A percentile compares a stretch with the other conserved stretches of the same genome.
Conservation (phyloP, 2,888 invertebrate genomes). For the Ommatoiulus sabulosus region DNA sequence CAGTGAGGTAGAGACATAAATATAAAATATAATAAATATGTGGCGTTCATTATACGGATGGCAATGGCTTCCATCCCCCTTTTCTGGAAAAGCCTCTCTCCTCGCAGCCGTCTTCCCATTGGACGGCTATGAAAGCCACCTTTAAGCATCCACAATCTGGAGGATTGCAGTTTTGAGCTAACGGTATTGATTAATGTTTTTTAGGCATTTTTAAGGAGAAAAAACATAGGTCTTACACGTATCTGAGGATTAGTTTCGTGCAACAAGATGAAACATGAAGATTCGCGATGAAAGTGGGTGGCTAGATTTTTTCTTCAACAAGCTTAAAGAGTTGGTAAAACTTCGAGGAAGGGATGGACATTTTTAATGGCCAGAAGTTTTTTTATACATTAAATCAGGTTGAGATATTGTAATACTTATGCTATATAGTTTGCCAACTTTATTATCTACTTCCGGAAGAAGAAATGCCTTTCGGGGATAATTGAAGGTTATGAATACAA, state of each 20-base stretch:
- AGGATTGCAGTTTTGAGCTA: conserved; percentile 6
- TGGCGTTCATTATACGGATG: conserved; percentile 21
- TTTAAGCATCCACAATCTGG: conserved; percentile 34
- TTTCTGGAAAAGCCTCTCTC: conserved; percentile 26
- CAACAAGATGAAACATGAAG: too few relatives aligned
- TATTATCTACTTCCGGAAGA: too few relatives aligned
- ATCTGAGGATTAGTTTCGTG: neutral
- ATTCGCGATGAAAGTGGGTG: too few relatives aligned
- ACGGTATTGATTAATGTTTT: neutral
- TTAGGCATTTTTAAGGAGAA: neutral
- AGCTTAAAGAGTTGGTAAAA: too few relatives aligned
- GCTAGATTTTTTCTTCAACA: too few relatives aligned
- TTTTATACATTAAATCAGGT: too few relatives aligned
- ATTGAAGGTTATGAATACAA: too few relatives aligned
- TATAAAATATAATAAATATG: conserved; percentile 27
- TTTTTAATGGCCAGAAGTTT: too few relatives aligned
- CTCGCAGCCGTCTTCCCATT: neutral
- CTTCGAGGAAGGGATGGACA: too few relatives aligned
- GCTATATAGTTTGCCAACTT: too few relatives aligned
- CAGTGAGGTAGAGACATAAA: conserved; percentile 28
- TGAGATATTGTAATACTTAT: too few relatives aligned
- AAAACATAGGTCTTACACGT: neutral
- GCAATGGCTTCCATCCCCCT: neutral
- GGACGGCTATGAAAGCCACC: neutral
- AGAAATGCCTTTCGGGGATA: too few relatives aligned